phyloP scores from a whole-genome alignment of 1,140 invertebrate species.

The Temnothorax nylanderi region DNA sequence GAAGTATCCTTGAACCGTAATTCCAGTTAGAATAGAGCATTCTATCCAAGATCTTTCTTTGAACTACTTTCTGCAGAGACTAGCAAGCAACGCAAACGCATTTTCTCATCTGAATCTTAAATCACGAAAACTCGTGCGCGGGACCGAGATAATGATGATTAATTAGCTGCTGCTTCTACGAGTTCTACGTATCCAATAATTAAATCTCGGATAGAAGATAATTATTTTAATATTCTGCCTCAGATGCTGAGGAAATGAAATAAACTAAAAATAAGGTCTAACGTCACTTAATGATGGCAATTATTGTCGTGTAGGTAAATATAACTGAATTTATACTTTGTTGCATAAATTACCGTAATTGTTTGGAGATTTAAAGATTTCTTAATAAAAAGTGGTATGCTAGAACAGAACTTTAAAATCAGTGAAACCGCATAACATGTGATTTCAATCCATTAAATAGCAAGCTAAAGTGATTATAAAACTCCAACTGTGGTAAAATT shows the following conservation, averaged over 20 bases:
- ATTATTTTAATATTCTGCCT: slow-evolving; percentile 26
- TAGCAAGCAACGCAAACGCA: not conserved
- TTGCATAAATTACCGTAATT: not conserved
- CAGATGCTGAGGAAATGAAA: not conserved
- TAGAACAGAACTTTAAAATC: not conserved
- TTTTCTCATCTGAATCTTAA: slow-evolving; percentile 25
- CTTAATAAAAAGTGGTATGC: not conserved
- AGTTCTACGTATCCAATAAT: slow-evolving; percentile 30
- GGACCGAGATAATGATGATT: slow-evolving; percentile 41
- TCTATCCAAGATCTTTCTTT: not conserved
- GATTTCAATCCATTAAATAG: not conserved
- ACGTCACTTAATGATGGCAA: not conserved
- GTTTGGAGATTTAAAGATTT: slow-evolving; percentile 18
- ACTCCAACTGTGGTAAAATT: not conserved
- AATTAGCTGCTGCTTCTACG: slow-evolving; percentile 27
- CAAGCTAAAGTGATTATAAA: not conserved
- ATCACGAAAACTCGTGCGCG: slow-evolving; percentile 38
- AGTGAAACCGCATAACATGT: not conserved
- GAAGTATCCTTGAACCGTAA: slow-evolving; percentile 30
- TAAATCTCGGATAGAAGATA: slow-evolving; percentile 44
- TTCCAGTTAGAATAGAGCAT: slow-evolving; percentile 6
- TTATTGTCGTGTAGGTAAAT: not conserved
- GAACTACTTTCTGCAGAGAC: not conserved
- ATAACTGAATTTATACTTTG: not conserved
- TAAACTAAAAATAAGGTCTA: slow-evolving; percentile 15